These are phyloP conservation scores for Tanytarsus gracilentus DNA, from an alignment of 2,888 invertebrate species.

Conservation along the genomic window DNA sequence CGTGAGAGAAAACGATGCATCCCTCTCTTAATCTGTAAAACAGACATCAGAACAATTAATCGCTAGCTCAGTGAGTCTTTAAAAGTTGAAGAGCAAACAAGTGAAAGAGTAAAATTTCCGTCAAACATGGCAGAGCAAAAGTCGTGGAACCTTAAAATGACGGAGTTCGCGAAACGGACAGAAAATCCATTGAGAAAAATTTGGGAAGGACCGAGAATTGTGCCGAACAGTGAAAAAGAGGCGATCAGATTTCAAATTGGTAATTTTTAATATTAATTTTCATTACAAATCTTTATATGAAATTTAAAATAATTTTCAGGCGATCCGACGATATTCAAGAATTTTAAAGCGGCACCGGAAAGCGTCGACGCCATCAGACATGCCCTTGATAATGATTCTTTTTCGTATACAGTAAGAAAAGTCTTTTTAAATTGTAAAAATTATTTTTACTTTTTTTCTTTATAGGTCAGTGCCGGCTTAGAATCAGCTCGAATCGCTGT, in stretches of 20 bases:
- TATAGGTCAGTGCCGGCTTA: slow-evolving; percentile 72
- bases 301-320: not conserved
- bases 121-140: not conserved
- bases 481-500: slow-evolving; percentile 71
- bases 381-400: slow-evolving; percentile 57
- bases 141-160: slow-evolving; percentile 21
- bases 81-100: not conserved
- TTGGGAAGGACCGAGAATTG: slow-evolving; percentile 13
- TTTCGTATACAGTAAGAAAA: slow-evolving; percentile 85
- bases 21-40: too few relatives aligned
- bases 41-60: too few relatives aligned
- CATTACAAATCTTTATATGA: not conserved
- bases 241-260: slow-evolving; percentile 21
- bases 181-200: slow-evolving; percentile 25
- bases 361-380: slow-evolving; percentile 64
- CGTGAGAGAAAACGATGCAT: too few relatives aligned
- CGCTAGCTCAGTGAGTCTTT: not conserved
- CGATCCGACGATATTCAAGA: slow-evolving; percentile 19
- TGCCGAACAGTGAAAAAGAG: slow-evolving; percentile 1
- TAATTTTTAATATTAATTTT: not conserved
- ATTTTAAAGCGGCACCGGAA: slow-evolving; percentile 1
- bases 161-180: not conserved
- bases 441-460: too few relatives aligned
- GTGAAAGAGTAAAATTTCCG: not conserved
- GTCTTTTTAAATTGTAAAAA: too few relatives aligned